phyloP scores from a whole-genome alignment of 2,888 invertebrate species.

The Drosophila suboccidentalis region DNA sequence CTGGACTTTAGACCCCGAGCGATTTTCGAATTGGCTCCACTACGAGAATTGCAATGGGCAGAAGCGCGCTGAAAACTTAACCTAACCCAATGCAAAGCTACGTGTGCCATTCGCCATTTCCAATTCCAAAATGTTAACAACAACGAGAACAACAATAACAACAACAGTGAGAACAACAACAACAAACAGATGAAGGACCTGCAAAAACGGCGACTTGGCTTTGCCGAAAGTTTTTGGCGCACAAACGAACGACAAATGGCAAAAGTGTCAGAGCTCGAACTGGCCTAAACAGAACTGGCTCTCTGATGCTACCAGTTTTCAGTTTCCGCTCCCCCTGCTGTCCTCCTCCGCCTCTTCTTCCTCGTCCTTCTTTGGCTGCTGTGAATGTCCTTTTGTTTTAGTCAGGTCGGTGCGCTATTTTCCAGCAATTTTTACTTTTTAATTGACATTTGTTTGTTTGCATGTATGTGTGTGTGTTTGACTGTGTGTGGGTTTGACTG shows the following conservation, averaged over 20 bases:
- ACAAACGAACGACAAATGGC: slow-evolving; percentile 52
- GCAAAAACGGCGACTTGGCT: slow-evolving; percentile 38
- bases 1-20: neutral
- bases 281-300: slow-evolving; percentile 32
- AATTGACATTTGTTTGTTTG: slow-evolving; percentile 77
- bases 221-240: slow-evolving; percentile 56
- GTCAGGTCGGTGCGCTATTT: slow-evolving; percentile 76
- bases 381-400: slow-evolving; percentile 62
- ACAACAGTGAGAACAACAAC: neutral
- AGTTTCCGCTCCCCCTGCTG: neutral
- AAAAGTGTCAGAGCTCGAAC: slow-evolving; percentile 29
- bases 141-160: slow-evolving; percentile 16
- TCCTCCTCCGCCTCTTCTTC: neutral
- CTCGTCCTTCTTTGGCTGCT: neutral
- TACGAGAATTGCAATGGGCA: neutral
- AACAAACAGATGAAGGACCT: slow-evolving; percentile 28
- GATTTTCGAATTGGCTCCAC: slow-evolving; percentile 9
- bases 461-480: slow-evolving; percentile 19
- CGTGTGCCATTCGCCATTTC: slow-evolving; percentile 51
- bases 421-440: slow-evolving; percentile 80
- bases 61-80: slow-evolving; percentile 24
- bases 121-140: slow-evolving; percentile 25
- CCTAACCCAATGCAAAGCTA: slow-evolving; percentile 47
- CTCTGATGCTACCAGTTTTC: neutral
- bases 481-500: neutral